Conservation (phyloP, 2,113 vertebrate species). For the Gambusia holbrooki region DNA sequence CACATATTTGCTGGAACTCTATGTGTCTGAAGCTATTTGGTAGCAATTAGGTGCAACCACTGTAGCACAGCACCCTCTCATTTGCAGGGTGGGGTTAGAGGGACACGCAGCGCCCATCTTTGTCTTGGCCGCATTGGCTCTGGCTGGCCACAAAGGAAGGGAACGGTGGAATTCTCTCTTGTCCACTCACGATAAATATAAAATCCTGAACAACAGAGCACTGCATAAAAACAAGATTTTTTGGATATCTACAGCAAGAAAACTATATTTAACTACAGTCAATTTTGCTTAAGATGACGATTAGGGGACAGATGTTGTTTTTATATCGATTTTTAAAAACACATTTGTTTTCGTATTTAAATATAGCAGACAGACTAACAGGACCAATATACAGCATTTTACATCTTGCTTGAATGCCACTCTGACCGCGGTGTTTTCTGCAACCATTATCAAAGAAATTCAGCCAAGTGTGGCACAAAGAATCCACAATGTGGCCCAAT, state of each 20-base stretch:
- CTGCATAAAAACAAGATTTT: slow-evolving; percentile 57
- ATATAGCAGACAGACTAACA: slow-evolving; percentile 54
- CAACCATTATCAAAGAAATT: slow-evolving; percentile 60
- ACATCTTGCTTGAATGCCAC: slow-evolving; percentile 32
- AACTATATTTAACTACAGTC: slow-evolving; percentile 12
- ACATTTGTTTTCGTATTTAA: slow-evolving; percentile 38
- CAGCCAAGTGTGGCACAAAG: slow-evolving; percentile 68
- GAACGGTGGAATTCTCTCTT: slow-evolving; percentile 70
- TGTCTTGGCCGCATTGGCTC: slow-evolving; percentile 60
- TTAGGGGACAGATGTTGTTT: slow-evolving; percentile 16
- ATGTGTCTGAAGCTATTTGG: slow-evolving; percentile 76
- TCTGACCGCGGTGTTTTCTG: slow-evolving; percentile 45
- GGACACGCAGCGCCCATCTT: slow-evolving; percentile 73
- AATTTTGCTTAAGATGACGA: slow-evolving; percentile 49
- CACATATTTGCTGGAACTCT: slow-evolving; percentile 51
- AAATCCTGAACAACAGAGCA: slow-evolving; percentile 69
- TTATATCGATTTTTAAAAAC: slow-evolving; percentile 42
- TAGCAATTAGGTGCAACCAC: slow-evolving; percentile 81
- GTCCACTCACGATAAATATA: slow-evolving; percentile 78
- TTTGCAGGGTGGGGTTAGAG: slow-evolving; percentile 81
- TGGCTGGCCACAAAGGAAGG: slow-evolving; percentile 69
- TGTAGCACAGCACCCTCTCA: slow-evolving; percentile 80
- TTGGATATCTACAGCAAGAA: slow-evolving; percentile 49
- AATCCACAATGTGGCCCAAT: slow-evolving; percentile 74
- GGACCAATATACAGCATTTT: slow-evolving; percentile 47